Conservation (phyloP, 2,797 vertebrate genomes). For the Sparidentex hasta region DNA sequence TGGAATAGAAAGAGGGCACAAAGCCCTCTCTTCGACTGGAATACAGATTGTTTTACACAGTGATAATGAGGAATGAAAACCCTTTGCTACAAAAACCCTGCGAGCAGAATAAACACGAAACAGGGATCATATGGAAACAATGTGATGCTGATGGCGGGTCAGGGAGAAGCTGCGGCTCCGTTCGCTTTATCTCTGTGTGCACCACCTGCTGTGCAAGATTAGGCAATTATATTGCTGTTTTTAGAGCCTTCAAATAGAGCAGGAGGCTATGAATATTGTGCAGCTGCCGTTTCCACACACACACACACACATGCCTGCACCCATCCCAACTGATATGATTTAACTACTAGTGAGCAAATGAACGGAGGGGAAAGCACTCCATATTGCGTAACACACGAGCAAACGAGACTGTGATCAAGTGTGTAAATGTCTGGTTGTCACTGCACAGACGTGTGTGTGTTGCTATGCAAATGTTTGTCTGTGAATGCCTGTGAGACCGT, state of each 20-base stretch:
- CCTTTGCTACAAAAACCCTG: not conserved
- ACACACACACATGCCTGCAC: not conserved
- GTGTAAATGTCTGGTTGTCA: constrained; percentile 17
- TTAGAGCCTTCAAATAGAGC: constrained; percentile 53
- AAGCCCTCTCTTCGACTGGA: not conserved
- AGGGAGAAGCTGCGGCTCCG: constrained; percentile 24
- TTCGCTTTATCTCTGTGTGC: constrained; percentile 60
- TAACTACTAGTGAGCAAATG: not conserved
- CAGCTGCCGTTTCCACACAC: constrained; percentile 43
- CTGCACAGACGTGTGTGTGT: constrained; percentile 19
- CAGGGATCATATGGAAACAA: constrained; percentile 48
- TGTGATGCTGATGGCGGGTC: constrained; percentile 12
- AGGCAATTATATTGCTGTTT: constrained; percentile 65
- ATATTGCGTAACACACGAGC: not conserved
- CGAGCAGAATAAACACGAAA: constrained; percentile 8
- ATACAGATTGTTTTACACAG: constrained; percentile 10
- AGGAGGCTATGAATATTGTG: constrained; percentile 38
- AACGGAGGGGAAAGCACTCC: not conserved
- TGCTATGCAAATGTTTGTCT: constrained; percentile 38
- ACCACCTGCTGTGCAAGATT: constrained; percentile 74
- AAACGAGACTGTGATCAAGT: constrained; percentile 1
- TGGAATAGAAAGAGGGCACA: not conserved
- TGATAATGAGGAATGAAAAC: constrained; percentile 2
- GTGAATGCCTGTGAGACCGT: constrained; percentile 4
- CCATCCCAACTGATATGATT: not conserved